Base-by-base conservation (phyloP, 2,113 vertebrate genomes). In the Agapornis roseicollis region DNA sequence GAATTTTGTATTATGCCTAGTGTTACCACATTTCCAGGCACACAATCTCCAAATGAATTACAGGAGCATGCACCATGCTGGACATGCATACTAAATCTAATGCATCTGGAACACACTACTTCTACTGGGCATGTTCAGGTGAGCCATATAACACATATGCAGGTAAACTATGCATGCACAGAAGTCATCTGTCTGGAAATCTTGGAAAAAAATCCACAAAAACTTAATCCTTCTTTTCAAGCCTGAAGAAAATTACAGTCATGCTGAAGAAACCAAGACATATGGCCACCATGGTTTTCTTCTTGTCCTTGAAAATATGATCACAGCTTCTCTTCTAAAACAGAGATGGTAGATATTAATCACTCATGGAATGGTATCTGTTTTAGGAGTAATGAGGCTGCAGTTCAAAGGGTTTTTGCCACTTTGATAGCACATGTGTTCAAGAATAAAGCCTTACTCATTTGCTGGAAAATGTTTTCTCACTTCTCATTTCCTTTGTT, bases 151-250 rank as follows among this genome's bases (percentile, higher is more conserved):
- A 28, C 41, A 41, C 17, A 46, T 56, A 23, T 53, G 46, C n/a
- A 80, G 69, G 46, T 44, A 70, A 85, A 42, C 2, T 52, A 4
- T 39, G 13, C 20, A 52, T 39, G 20, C 6, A 56, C 6, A 31
- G 7, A 27, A 46, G 16, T 46, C 8, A 66, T 70, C 77, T 73
- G 11, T 41, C 18, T 53, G n/a, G n/a, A 73, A 69, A 88, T 52
- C 22, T 2, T 13, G 18, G 0, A 19, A 12, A 58, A 52, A 1
- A 17, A 19, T 10, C 5, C 0, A 7, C 11, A 24, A 20, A 9
- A 0, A 3, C 4, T 41, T 17, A 39, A 41, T 31, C 66, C 2
- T 5, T 37, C 61, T 86, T 68, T 72, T 24, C 27, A 53, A 60
- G 3, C 10, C n/a, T 73, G 24, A 86, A 86, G 20, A 90, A 58